Conservation (phyloP, 2,888 invertebrate genomes). For the Carcina quercana region DNA sequence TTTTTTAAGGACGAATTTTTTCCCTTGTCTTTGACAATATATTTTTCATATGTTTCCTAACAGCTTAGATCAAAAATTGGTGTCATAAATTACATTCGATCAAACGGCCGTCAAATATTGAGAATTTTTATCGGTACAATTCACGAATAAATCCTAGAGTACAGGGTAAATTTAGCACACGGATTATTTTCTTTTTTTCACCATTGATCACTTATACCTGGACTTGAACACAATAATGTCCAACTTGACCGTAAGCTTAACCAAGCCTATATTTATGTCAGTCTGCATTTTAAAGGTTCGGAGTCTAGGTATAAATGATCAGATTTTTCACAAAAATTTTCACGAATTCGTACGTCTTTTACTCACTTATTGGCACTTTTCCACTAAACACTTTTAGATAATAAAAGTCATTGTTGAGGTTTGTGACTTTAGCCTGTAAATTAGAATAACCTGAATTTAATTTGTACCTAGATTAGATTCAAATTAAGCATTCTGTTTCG, state of each 20-base stretch:
- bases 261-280: too few species aligned
- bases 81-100: too few species aligned
- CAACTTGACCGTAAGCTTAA: too few species aligned
- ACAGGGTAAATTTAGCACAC: conserved; percentile 73
- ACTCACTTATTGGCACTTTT: conserved; percentile 65
- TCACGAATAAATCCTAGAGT: conserved; percentile 69
- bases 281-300: too few species aligned
- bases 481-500: conserved; percentile 36
- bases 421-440: conserved; percentile 56
- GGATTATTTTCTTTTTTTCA: conserved; percentile 57
- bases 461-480: conserved; percentile 53
- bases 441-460: conserved; percentile 45
- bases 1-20: too few species aligned
- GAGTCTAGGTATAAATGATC: too few species aligned
- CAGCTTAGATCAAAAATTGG: too few species aligned
- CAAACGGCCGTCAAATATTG: too few species aligned
- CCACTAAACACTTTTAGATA: conserved; percentile 50
- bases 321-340: conserved; percentile 59
- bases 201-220: too few species aligned
- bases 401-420: conserved; percentile 59
- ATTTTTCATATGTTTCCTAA: too few species aligned
- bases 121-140: conserved; percentile 45
- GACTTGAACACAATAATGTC: too few species aligned
- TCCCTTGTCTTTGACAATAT: too few species aligned
- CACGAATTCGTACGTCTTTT: conserved; percentile 61